Evolutionary conservation across 2,113 vertebrate species (phyloP).

Genomic region (Polypterus bichir): DNA sequence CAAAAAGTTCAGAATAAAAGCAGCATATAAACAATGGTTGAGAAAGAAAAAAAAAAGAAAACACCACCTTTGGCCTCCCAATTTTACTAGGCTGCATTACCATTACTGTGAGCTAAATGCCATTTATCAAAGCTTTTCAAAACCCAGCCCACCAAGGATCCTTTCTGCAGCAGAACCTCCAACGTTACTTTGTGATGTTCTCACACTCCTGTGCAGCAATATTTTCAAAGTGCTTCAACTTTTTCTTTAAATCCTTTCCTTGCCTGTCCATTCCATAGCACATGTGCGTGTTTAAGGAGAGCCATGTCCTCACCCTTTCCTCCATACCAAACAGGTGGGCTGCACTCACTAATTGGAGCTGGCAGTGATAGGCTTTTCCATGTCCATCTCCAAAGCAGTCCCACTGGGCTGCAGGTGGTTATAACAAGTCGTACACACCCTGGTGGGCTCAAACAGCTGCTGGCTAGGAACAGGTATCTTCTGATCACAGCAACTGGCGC

Average conservation of each 20-base stretch:
- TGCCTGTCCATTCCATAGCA: constrained; percentile 18
- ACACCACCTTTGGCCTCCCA: too few relatives aligned
- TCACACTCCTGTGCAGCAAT: constrained; percentile 17
- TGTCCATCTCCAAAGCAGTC: constrained; percentile 66
- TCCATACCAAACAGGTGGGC: constrained; percentile 13
- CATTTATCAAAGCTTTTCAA: too few relatives aligned
- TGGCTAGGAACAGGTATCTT: constrained; percentile 95
- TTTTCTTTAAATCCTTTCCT: constrained; percentile 15
- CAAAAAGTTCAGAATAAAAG: too few relatives aligned
- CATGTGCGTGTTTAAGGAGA: constrained; percentile 11
- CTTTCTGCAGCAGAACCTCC: constrained; percentile 9
- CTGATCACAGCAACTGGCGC: constrained; percentile 93
- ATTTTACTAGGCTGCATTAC: too few relatives aligned
- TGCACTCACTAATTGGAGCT: constrained; percentile 64
- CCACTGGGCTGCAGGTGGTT: constrained; percentile 64
- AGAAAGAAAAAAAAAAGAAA: too few relatives aligned
- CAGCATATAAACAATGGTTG: too few relatives aligned
- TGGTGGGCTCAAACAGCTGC: constrained; percentile 89
- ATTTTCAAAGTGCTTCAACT: constrained; percentile 26
- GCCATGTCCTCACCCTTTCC: constrained; percentile 22
- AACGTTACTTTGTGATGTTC: constrained; percentile 29
- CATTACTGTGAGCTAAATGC: too few relatives aligned
- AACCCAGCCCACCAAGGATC: too few relatives aligned
- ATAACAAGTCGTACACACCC: constrained; percentile 86
- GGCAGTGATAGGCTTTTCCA: constrained; percentile 85